These are phyloP conservation scores for Diaperis boleti DNA, from an alignment of 2,888 invertebrate species.

Conservation along the genomic window DNA sequence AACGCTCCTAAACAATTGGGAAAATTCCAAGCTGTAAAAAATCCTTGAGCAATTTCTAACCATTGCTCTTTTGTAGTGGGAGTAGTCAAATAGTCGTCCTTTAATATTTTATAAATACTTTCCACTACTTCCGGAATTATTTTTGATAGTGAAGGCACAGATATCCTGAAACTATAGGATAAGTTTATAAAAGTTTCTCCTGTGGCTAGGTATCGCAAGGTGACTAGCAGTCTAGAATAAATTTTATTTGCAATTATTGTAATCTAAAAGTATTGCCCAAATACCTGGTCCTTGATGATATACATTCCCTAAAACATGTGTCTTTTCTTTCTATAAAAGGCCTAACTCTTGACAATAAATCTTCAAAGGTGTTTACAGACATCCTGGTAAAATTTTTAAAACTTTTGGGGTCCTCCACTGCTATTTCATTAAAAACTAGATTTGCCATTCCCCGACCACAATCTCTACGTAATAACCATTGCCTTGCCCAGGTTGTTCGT, in stretches of 20 bases:
- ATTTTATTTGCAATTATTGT: too few relatives aligned
- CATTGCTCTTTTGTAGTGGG: neutral
- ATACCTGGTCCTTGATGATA: neutral
- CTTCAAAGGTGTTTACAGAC: neutral
- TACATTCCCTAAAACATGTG: slow-evolving; percentile 3
- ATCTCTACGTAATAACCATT: too few relatives aligned
- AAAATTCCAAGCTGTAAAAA: slow-evolving; percentile 1
- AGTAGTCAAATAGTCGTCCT: neutral
- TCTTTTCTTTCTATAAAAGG: neutral
- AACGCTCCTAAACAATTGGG: neutral
- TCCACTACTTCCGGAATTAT: neutral
- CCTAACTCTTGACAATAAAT: neutral
- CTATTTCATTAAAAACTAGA: too few relatives aligned
- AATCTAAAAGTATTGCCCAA: too few relatives aligned
- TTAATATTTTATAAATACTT: neutral
- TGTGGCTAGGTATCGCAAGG: slow-evolving; percentile 1
- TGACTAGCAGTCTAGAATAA: too few relatives aligned
- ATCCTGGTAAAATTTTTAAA: slow-evolving; percentile 6
- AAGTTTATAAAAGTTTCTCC: slow-evolving; percentile 1
- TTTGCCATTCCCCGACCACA: slow-evolving; percentile 16
- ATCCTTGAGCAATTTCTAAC: neutral
- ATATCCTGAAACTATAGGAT: neutral
- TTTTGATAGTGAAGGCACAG: neutral
- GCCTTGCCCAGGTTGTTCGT: too few relatives aligned
- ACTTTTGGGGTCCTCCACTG: too few relatives aligned